These are phyloP conservation scores for Folsomia candida DNA, from an alignment of 2,888 invertebrate species.

Conservation along the genomic window DNA sequence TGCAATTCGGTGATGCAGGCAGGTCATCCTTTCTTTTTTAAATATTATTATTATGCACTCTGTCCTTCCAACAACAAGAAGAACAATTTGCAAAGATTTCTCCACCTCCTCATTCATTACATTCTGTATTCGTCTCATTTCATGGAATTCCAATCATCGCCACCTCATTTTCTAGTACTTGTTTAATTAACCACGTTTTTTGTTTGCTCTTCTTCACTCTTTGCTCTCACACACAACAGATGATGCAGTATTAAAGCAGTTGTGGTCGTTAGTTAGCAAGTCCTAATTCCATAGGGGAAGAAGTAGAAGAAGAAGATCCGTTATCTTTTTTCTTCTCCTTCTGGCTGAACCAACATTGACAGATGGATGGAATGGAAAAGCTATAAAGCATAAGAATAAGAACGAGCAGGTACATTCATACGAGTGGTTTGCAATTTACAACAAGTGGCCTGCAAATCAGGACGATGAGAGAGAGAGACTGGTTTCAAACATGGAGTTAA, in stretches of 20 bases:
- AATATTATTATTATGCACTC: too few relatives aligned
- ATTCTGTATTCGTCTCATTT: background rate
- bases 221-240: too few relatives aligned
- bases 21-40: too few relatives aligned
- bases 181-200: too few relatives aligned
- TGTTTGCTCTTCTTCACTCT: too few relatives aligned
- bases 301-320: slow-evolving; percentile 9
- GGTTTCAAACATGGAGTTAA: background rate
- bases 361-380: background rate
- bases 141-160: background rate
- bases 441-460: background rate
- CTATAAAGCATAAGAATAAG: background rate
- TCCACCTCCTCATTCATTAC: background rate
- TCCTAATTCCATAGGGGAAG: slow-evolving; percentile 11
- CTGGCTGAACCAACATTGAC: background rate
- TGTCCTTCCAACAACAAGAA: too few relatives aligned
- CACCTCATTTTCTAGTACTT: too few relatives aligned
- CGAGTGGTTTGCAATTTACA: background rate
- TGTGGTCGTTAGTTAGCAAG: slow-evolving; percentile 1
- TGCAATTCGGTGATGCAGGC: too few relatives aligned
- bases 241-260: too few relatives aligned
- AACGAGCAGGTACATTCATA: background rate
- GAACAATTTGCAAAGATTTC: too few relatives aligned
- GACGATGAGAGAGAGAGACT: background rate
- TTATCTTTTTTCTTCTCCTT: too few relatives aligned